Conservation (phyloP, 2,113 vertebrate species). For the Salvelinus fontinalis region DNA sequence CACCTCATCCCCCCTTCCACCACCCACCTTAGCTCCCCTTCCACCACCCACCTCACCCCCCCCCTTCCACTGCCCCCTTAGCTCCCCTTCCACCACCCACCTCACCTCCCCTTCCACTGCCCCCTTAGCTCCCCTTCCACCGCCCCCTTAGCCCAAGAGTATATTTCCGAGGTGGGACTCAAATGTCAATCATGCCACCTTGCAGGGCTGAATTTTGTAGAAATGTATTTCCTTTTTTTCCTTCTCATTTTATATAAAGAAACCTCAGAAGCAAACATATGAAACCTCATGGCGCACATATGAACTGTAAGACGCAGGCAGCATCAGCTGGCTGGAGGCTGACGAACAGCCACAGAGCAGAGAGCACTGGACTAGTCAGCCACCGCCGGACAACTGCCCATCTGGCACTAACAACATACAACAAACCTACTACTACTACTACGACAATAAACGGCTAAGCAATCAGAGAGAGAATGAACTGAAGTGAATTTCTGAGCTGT, state of each 20-base stretch:
- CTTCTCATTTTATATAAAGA: conserved; percentile 41
- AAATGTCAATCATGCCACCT: conserved; percentile 28
- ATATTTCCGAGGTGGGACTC: background rate
- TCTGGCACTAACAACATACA: conserved; percentile 16
- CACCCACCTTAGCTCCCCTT: no score
- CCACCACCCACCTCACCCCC: no score
- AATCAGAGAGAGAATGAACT: conserved; percentile 10
- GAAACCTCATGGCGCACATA: conserved; percentile 66
- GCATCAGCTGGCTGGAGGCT: background rate
- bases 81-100: no score
- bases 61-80: no score
- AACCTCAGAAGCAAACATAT: conserved; percentile 70
- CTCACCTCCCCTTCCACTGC: no score
- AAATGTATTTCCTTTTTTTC: conserved; percentile 9
- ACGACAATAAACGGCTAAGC: conserved; percentile 8
- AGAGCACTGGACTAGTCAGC: conserved; percentile 12
- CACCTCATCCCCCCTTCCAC: no score
- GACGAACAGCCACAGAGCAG: conserved; percentile 1
- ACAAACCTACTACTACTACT: background rate
- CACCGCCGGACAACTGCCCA: background rate
- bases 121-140: no score
- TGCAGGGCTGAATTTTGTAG: conserved; percentile 19
- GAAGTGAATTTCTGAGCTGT: conserved; percentile 1
- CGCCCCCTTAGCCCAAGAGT: no score
- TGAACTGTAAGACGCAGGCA: conserved; percentile 29